phyloP scores from a whole-genome alignment of 1,140 invertebrate genomes.

The Habropoda laboriosa region DNA sequence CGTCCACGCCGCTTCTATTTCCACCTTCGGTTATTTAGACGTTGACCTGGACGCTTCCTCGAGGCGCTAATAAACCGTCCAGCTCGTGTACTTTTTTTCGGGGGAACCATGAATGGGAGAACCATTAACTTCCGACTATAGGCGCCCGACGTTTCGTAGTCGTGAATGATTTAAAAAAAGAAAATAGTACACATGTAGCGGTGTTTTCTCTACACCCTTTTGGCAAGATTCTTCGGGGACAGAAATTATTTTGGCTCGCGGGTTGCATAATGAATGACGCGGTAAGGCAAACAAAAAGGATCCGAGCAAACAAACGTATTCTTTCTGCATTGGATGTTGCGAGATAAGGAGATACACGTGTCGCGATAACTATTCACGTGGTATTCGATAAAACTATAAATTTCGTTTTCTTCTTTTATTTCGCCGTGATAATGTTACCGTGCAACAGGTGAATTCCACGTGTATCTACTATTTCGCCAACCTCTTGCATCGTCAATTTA shows the following conservation, averaged over 20 bases:
- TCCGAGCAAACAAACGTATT: constrained; percentile 4
- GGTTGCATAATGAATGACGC: constrained; percentile 18
- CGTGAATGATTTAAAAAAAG: too few species aligned
- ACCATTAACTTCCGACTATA: neutral
- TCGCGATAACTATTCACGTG: neutral
- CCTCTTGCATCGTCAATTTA: neutral
- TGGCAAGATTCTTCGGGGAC: constrained; percentile 38
- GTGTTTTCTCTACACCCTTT: neutral
- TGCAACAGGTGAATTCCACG: too few species aligned
- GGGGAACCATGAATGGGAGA: neutral
- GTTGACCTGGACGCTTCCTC: neutral
- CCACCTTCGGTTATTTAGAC: constrained; percentile 8
- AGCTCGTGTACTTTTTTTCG: neutral
- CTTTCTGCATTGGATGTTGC: too few species aligned
- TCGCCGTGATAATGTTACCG: too few species aligned
- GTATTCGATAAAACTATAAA: neutral
- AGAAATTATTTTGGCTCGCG: constrained; percentile 23
- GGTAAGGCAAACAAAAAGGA: neutral
- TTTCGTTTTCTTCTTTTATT: neutral
- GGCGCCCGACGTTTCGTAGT: too few species aligned
- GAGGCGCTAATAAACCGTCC: neutral
- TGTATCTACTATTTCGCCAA: too few species aligned
- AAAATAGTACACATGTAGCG: too few species aligned
- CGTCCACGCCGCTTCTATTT: constrained; percentile 5
- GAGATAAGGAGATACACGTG: constrained; percentile 20